Conservation (phyloP, 1,140 invertebrate genomes). For the Drosophila kohkoa region DNA sequence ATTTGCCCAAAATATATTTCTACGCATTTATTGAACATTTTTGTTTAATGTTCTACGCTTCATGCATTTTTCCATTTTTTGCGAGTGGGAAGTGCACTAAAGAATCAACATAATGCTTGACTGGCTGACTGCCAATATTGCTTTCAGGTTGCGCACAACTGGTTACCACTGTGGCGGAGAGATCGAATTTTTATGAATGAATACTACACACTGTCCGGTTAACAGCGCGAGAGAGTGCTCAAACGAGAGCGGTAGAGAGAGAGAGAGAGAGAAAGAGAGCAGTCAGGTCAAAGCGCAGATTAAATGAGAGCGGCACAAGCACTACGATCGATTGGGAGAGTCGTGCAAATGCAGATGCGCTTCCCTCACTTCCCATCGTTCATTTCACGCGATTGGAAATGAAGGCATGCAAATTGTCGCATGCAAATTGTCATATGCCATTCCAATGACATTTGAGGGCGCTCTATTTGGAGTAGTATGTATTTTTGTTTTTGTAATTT, state of each 20-base stretch:
- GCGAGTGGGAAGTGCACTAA: background rate
- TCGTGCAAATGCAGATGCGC: background rate
- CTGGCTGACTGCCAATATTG: background rate
- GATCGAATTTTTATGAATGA: constrained; percentile 44
- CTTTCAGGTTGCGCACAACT: constrained; percentile 17
- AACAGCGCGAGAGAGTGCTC: too few relatives aligned
- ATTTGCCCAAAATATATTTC: constrained; percentile 2
- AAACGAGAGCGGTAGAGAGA: too few relatives aligned
- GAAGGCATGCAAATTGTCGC: background rate
- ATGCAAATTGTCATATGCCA: background rate
- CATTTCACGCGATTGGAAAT: constrained; percentile 5
- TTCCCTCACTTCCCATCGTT: background rate
- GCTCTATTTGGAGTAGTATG: background rate
- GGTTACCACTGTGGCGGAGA: constrained; percentile 15
- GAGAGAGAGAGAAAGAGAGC: background rate
- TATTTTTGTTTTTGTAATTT: background rate
- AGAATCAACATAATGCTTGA: background rate
- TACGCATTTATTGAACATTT: background rate
- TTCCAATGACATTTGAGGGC: background rate
- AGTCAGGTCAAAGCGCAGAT: constrained; percentile 21
- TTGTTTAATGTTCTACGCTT: background rate
- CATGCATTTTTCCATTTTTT: background rate
- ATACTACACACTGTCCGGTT: background rate
- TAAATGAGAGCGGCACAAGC: constrained; percentile 1
- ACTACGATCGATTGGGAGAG: constrained; percentile 10